These are phyloP conservation scores for Encarsia formosa DNA, from an alignment of 2,888 invertebrate genomes.

Conservation along the genomic window DNA sequence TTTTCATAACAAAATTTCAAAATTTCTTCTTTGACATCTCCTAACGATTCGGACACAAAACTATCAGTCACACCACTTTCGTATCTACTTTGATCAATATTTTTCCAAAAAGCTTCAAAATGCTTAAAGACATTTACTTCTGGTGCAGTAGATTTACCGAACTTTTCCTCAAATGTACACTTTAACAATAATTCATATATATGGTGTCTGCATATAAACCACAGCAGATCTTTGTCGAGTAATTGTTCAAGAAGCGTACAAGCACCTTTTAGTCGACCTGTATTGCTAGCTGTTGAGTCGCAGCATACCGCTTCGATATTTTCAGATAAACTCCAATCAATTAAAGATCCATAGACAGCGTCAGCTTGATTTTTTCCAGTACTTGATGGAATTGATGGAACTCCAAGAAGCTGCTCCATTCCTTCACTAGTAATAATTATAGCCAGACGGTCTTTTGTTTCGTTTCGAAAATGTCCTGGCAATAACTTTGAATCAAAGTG, in stretches of 20 bases:
- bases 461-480: conserved; percentile 27
- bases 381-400: conserved; percentile 29
- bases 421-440: conserved; percentile 29
- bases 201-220: conserved; percentile 34
- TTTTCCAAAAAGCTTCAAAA: conserved; percentile 21
- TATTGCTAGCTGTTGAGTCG: conserved; percentile 36
- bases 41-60: neutral
- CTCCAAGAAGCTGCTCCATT: conserved; percentile 31
- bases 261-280: conserved; percentile 32
- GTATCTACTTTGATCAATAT: conserved; percentile 18
- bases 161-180: conserved; percentile 7
- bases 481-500: conserved; percentile 37
- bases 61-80: conserved; percentile 8
- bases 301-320: conserved; percentile 31
- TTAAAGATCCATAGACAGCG: conserved; percentile 22
- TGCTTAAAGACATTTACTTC: conserved; percentile 25
- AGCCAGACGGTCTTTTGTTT: conserved; percentile 31
- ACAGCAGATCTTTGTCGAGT: conserved; percentile 30
- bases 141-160: conserved; percentile 17
- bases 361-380: conserved; percentile 27
- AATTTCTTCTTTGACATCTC: neutral
- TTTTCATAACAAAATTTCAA: neutral
- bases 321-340: conserved; percentile 30
- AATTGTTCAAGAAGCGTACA: conserved; percentile 30
- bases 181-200: conserved; percentile 26